Base-by-base conservation (phyloP, 2,113 vertebrate species). In the Oophaga pumilio region DNA sequence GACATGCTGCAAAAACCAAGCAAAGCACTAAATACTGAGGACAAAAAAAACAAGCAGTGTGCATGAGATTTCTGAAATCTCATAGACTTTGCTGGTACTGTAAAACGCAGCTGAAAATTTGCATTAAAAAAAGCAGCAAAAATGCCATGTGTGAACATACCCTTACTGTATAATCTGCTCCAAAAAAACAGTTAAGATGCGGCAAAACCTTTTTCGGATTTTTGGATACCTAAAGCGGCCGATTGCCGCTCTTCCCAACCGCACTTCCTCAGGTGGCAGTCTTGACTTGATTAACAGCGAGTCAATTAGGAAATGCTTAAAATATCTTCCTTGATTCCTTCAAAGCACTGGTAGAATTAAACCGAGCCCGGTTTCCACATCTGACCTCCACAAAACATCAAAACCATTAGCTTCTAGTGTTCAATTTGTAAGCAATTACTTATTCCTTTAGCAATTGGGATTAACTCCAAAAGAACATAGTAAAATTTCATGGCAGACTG, bases 371-470 rank as follows among this genome's bases (percentile, higher is more conserved):
- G 73, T 69, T 88, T 84, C 79, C 33, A 82, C 87, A 84, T 84
- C 60, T 88, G 80, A 88, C 87, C 87, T 88, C 56, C 71, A 83
- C 69, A 83, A 83, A 83, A 88, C 87, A 84, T 88, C 87, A 88
- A 88, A 88, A 84, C 81, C 81, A 68, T 88, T 88, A 84, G 81
- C 87, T 76, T 76, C 60, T 83, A 84, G 80, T 77, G 69, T 83
- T 88, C 87, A 84, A 84, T 88, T 88, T 84, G 87, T 80, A 76
- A 84, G 87, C 81, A 88, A 88, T 88, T 84, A 88, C 87, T 88
- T 88, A 88, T 88, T 88, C 80, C 49, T 81, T 83, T 84, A 88
- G 87, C 87, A 66, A 88, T 88, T 88, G 87, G 87, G 87, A 88
- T 88, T 88, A 88, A 77, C 82, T 88, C 87, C 87, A 88, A 88